These are phyloP conservation scores for Drosophila pruinosa DNA, from an alignment of 1,140 invertebrate genomes.

Conservation along the genomic window DNA sequence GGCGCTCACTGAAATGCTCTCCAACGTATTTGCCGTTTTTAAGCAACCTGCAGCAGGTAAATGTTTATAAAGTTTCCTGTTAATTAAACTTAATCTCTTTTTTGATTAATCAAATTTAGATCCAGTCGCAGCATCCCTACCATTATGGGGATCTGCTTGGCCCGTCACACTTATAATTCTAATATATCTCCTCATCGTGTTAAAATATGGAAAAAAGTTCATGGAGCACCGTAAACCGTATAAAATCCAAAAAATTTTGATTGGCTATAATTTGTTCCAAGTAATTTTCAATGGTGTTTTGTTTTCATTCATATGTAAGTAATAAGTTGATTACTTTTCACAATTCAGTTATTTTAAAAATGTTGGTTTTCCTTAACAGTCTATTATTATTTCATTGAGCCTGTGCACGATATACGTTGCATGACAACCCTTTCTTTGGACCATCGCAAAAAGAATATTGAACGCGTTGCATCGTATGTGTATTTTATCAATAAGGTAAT, in stretches of 20 bases:
- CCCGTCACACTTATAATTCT: background rate
- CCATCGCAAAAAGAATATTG: slow-evolving; percentile 2
- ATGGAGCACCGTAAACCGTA: slow-evolving; percentile 93
- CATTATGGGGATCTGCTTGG: background rate
- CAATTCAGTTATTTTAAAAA: background rate
- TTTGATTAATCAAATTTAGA: slow-evolving; percentile 16
- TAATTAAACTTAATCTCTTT: background rate
- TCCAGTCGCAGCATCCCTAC: background rate
- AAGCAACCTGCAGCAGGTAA: background rate
- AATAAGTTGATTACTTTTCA: background rate
- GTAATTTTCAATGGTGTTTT: slow-evolving; percentile 1
- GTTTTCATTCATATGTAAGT: background rate
- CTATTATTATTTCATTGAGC: background rate
- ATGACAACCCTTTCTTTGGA: background rate
- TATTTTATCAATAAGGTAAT: slow-evolving; percentile 27
- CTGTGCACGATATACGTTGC: background rate
- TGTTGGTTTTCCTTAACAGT: background rate
- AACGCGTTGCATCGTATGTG: background rate
- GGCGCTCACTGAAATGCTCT: background rate
- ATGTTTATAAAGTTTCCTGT: too few relatives aligned
- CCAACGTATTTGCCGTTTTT: background rate
- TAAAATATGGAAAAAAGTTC: slow-evolving; percentile 86
- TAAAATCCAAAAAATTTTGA: slow-evolving; percentile 87
- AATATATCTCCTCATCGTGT: background rate
- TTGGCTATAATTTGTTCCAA: slow-evolving; percentile 85